Evolutionary conservation across 2,797 vertebrate genomes (phyloP).

Genomic region (Threskiornis aethiopicus): DNA sequence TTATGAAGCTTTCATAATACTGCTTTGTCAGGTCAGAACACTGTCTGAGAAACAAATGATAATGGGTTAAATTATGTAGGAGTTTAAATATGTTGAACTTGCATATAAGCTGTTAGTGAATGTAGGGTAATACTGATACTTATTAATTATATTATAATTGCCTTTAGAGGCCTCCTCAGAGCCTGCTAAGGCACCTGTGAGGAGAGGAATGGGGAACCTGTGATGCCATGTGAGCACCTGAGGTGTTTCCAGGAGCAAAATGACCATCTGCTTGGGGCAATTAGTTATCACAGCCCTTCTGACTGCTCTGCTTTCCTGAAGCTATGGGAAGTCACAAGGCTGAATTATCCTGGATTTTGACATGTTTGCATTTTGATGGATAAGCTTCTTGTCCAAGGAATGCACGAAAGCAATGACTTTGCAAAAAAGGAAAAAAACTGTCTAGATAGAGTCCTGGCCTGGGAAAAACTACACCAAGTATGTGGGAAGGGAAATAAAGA

Average conservation of each 20-base stretch:
- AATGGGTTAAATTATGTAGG: not conserved
- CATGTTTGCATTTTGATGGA: not conserved
- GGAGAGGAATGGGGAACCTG: not conserved
- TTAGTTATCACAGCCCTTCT: not conserved
- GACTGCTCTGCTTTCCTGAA: not conserved
- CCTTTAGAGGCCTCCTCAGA: not conserved
- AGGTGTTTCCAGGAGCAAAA: not conserved
- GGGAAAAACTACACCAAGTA: not conserved
- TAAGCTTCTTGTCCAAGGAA: not conserved
- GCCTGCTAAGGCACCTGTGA: not conserved
- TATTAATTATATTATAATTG: not conserved
- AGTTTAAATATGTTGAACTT: not conserved
- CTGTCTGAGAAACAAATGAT: not conserved
- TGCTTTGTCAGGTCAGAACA: not conserved
- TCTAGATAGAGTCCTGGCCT: not conserved
- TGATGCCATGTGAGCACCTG: not conserved
- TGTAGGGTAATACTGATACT: not conserved
- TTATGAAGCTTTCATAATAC: not conserved
- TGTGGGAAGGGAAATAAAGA: not conserved
- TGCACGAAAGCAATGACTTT: not conserved
- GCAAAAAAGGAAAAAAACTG: not conserved
- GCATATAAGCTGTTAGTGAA: not conserved
- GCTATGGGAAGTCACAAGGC: not conserved
- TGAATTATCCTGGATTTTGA: not conserved
- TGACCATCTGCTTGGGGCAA: not conserved